A percentile compares a stretch with the other conserved stretches of the same genome.
Conservation (phyloP, 2,888 invertebrate genomes). For the Noctua janthe region DNA sequence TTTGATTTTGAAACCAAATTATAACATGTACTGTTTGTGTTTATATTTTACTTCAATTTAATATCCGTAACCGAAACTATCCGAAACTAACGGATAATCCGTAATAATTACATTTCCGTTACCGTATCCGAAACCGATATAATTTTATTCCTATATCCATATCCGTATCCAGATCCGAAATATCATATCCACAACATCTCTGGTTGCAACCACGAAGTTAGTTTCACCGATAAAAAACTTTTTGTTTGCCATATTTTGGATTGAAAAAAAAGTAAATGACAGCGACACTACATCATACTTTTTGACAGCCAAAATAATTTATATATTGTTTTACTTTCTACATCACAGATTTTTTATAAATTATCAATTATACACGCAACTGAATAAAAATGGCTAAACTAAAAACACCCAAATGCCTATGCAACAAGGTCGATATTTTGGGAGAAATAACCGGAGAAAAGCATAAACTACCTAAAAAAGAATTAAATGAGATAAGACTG, state of each 20-base stretch:
- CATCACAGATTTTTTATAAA: not conserved
- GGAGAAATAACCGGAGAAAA: slow-evolving; percentile 76
- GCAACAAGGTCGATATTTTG: slow-evolving; percentile 74
- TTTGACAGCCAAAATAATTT: slow-evolving; percentile 39
- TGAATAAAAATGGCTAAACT: slow-evolving; percentile 8
- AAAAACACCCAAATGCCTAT: slow-evolving; percentile 75
- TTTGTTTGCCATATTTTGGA: not conserved
- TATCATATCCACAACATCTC: too few relatives aligned
- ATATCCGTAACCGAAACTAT: too few relatives aligned
- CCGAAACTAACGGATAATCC: too few relatives aligned
- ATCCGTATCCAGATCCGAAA: too few relatives aligned
- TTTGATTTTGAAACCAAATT: too few relatives aligned
- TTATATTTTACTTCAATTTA: too few relatives aligned
- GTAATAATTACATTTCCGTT: too few relatives aligned
- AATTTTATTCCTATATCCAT: too few relatives aligned
- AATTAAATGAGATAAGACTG: slow-evolving; percentile 78
- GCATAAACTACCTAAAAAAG: slow-evolving; percentile 61
- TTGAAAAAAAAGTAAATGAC: not conserved
- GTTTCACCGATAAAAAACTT: slow-evolving; percentile 4
- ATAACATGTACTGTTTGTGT: too few relatives aligned
- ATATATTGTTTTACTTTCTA: not conserved
- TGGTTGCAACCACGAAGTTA: not conserved
- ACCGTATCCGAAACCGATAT: too few relatives aligned
- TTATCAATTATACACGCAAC: not conserved
- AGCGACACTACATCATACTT: not conserved